These are phyloP conservation scores for Suncus etruscus DNA, from an alignment of 2,113 vertebrate genomes.

Conservation along the genomic window DNA sequence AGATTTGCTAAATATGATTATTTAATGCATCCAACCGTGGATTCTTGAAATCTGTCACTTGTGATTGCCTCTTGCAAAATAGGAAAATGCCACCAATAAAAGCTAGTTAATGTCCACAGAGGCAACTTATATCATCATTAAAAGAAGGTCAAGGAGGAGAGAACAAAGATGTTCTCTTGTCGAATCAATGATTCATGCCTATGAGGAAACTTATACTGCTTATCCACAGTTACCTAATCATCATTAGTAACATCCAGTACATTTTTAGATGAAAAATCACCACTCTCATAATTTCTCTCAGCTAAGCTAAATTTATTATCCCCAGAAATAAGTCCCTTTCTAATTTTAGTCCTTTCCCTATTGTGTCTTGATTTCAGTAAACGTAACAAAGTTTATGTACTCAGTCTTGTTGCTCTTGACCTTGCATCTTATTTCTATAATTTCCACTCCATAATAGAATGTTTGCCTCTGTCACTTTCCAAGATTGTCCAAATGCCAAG, in stretches of 20 bases:
- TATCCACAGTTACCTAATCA: background rate
- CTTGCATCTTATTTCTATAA: background rate
- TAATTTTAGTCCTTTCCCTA: background rate
- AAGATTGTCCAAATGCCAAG: constrained; percentile 31
- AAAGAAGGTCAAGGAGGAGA: background rate
- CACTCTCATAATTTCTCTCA: background rate
- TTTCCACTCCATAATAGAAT: constrained; percentile 30
- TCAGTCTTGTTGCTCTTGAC: background rate
- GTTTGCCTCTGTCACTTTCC: constrained; percentile 37
- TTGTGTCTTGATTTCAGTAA: background rate
- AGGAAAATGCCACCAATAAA: background rate
- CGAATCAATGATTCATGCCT: fast-evolving
- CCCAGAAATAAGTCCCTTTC: background rate
- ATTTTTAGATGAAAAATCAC: background rate
- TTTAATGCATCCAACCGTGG: too few relatives aligned
- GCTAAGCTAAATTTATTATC: background rate
- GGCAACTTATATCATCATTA: background rate
- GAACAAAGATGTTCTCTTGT: background rate
- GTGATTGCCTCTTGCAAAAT: background rate
- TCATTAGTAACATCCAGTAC: background rate
- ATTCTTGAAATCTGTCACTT: background rate
- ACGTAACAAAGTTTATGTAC: background rate
- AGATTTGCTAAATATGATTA: background rate
- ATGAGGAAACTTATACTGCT: background rate
- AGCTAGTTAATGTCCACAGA: background rate